Conservation (phyloP, 2,888 invertebrate genomes). For the Tachina lurida region DNA sequence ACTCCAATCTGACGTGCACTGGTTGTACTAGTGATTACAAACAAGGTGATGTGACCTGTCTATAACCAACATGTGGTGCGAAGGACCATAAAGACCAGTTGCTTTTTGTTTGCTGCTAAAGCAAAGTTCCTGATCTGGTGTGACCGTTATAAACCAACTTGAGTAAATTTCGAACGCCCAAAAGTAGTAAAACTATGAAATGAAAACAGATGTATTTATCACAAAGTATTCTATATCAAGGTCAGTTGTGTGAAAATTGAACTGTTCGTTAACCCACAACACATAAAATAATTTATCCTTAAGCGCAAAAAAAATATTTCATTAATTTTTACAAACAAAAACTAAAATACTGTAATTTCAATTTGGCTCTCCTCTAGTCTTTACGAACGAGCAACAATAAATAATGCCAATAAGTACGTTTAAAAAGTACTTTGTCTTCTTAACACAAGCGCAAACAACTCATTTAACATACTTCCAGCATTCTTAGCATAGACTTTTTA, state of each 20-base stretch:
- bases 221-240: conserved; percentile 4
- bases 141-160: too few species aligned
- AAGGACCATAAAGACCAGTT: too few species aligned
- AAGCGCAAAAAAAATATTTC: conserved; percentile 11
- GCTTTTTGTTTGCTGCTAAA: too few species aligned
- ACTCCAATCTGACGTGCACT: too few species aligned
- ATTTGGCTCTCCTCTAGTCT: not conserved
- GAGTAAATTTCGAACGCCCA: too few species aligned
- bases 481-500: conserved; percentile 41
- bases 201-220: not conserved
- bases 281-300: conserved; percentile 30
- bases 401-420: conserved; percentile 39
- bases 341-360: conserved; percentile 3
- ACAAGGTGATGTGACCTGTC: too few species aligned
- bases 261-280: not conserved
- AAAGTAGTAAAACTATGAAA: not conserved
- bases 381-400: conserved; percentile 17
- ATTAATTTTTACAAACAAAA: conserved; percentile 38
- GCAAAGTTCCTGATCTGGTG: too few species aligned
- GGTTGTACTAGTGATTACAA: too few species aligned
- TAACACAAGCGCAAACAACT: conserved; percentile 68
- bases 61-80: too few species aligned
- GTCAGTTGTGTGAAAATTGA: not conserved
- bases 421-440: conserved; percentile 67
- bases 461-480: conserved; percentile 64